Conservation (phyloP, 2,113 vertebrate genomes). For the Nibea coibor region DNA sequence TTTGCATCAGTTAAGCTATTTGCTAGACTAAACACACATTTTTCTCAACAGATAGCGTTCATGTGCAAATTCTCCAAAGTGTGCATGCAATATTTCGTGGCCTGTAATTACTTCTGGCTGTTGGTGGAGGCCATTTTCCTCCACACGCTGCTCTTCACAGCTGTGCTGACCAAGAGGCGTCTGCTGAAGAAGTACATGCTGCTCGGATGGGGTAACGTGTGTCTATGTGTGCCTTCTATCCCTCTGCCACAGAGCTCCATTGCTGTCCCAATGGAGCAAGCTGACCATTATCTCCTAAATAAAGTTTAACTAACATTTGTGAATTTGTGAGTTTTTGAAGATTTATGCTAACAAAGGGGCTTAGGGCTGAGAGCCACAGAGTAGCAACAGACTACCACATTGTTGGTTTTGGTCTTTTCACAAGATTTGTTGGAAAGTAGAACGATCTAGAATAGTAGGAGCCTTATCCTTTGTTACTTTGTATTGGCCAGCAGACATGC, state of each 20-base stretch:
- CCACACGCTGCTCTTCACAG: conserved; percentile 88
- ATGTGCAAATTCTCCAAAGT: conserved; percentile 89
- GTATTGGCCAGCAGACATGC: too few relatives aligned
- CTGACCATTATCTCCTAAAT: too few relatives aligned
- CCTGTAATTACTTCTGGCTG: conserved; percentile 94
- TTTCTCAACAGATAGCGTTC: conserved; percentile 76
- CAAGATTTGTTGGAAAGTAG: too few relatives aligned
- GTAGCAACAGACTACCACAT: too few relatives aligned
- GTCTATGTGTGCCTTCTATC: too few relatives aligned
- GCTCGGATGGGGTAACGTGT: conserved; percentile 92
- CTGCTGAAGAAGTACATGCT: conserved; percentile 90
- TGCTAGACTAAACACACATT: neutral
- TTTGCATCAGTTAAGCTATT: neutral
- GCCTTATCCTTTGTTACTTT: too few relatives aligned
- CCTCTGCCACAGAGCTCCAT: too few relatives aligned
- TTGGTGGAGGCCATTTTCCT: conserved; percentile 96
- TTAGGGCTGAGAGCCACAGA: neutral
- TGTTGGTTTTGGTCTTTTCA: too few relatives aligned
- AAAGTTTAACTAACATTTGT: too few relatives aligned
- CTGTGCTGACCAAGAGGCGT: conserved; percentile 86
- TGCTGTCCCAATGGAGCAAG: too few relatives aligned
- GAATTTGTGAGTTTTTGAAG: neutral
- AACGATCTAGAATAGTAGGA: too few relatives aligned
- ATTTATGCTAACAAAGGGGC: too few relatives aligned
- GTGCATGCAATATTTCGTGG: conserved; percentile 93